Percentiles rank a stretch among this genome's conserved stretches.
Evolutionary conservation across 2,888 invertebrate genomes (phyloP).

Genomic region (Lepidochrysops patricia): DNA sequence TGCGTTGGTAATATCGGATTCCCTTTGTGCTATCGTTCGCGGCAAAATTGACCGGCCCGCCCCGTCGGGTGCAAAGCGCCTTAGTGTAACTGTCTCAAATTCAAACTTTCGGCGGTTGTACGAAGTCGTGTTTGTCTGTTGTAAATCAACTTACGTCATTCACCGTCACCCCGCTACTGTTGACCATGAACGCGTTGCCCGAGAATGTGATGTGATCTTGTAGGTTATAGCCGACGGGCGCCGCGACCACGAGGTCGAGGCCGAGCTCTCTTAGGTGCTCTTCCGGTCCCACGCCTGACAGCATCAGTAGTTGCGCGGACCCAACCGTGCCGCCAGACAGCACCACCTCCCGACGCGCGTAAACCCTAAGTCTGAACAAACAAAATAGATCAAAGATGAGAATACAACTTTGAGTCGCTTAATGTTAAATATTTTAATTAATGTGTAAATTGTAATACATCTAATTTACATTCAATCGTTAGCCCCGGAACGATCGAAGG

Average conservation of each 20-base stretch:
- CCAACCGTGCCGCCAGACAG: slow-evolving; percentile 87
- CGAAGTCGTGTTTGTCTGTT: no score
- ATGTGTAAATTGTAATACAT: background rate
- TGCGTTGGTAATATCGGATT: no score
- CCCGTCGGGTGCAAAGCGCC: no score
- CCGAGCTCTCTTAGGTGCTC: slow-evolving; percentile 74
- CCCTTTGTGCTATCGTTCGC: no score
- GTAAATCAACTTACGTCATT: slow-evolving; percentile 69
- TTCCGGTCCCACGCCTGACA: slow-evolving; percentile 86
- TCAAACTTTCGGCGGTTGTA: background rate
- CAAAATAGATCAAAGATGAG: background rate
- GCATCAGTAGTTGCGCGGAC: slow-evolving; percentile 88
- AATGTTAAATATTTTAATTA: background rate
- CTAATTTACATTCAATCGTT: background rate
- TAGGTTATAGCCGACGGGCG: slow-evolving; percentile 86
- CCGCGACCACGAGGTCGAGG: slow-evolving; percentile 78
- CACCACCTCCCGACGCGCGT: slow-evolving; percentile 83
- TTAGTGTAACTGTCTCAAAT: background rate
- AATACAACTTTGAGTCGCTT: background rate
- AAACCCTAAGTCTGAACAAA: slow-evolving; percentile 43
- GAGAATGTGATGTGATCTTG: slow-evolving; percentile 87
- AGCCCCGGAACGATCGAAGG: background rate
- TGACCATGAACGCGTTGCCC: slow-evolving; percentile 81
- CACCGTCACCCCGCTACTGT: slow-evolving; percentile 77
- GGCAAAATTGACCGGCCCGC: no score